These are phyloP conservation scores for Autographa pulchrina DNA, from an alignment of 2,888 invertebrate species.

Conservation along the genomic window DNA sequence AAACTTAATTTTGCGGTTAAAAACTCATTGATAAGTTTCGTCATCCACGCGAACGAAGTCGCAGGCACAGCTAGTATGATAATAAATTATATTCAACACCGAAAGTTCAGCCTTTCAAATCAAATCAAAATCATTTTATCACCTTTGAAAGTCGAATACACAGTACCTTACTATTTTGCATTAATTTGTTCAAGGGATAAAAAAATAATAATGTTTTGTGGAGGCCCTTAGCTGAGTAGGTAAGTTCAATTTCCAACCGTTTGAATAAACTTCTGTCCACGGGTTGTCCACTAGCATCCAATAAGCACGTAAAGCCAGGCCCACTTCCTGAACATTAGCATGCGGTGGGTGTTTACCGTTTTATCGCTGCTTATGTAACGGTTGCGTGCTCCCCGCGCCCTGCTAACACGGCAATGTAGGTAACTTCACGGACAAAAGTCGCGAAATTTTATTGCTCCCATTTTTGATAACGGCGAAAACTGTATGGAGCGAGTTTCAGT, in stretches of 20 bases:
- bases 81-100: not conserved
- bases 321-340: constrained; percentile 66
- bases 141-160: not conserved
- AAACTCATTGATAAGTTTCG: no score
- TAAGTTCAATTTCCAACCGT: constrained; percentile 25
- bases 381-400: constrained; percentile 42
- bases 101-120: no score
- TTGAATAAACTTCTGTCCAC: constrained; percentile 3
- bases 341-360: constrained; percentile 45
- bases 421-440: constrained; percentile 21
- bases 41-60: no score
- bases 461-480: constrained; percentile 18
- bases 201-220: not conserved
- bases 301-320: constrained; percentile 34
- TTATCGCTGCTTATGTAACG: constrained; percentile 62
- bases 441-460: constrained; percentile 27
- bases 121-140: no score
- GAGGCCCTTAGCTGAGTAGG: not conserved
- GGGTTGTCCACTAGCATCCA: constrained; percentile 18
- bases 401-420: constrained; percentile 33
- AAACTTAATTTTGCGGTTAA: no score
- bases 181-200: no score
- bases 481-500: constrained; percentile 17
- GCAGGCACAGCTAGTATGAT: no score
- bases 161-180: not conserved